Evolutionary conservation across 2,113 vertebrate genomes (phyloP).

Genomic region (Gymnogyps californianus): DNA sequence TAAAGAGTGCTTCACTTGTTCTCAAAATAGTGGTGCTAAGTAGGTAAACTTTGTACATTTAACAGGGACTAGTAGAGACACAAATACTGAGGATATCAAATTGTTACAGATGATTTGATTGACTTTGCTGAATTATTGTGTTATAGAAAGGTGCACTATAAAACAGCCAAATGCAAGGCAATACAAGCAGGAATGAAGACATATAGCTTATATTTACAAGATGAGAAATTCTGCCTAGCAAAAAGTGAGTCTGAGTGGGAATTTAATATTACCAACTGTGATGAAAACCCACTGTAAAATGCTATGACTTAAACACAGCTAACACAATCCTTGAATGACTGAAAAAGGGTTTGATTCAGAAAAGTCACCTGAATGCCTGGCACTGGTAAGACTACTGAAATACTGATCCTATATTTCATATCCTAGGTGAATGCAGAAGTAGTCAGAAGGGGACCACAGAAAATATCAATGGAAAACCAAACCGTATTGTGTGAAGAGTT

Average conservation of each 20-base stretch:
- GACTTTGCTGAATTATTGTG: not conserved
- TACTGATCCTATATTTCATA: not conserved
- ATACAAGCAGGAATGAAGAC: not conserved
- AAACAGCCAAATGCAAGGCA: not conserved
- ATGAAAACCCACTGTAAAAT: not conserved
- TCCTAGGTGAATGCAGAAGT: not conserved
- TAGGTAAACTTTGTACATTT: not conserved
- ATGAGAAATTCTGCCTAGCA: not conserved
- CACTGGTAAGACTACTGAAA: not conserved
- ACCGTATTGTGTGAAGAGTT: not conserved
- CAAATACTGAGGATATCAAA: not conserved
- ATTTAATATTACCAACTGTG: not conserved
- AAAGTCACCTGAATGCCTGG: not conserved
- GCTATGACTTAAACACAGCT: not conserved
- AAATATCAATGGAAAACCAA: not conserved
- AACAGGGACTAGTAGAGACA: not conserved
- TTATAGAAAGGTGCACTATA: not conserved
- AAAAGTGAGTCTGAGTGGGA: not conserved
- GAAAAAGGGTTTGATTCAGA: not conserved
- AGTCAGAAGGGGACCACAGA: not conserved
- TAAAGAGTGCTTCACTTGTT: not conserved
- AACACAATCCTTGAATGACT: not conserved
- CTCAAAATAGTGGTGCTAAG: not conserved
- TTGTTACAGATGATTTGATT: not conserved
- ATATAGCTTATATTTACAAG: not conserved